Percentiles rank a stretch among this genome's conserved stretches.
These are phyloP conservation scores for Danaus chrysippus DNA, from an alignment of 2,888 invertebrate genomes.

Conservation along the genomic window DNA sequence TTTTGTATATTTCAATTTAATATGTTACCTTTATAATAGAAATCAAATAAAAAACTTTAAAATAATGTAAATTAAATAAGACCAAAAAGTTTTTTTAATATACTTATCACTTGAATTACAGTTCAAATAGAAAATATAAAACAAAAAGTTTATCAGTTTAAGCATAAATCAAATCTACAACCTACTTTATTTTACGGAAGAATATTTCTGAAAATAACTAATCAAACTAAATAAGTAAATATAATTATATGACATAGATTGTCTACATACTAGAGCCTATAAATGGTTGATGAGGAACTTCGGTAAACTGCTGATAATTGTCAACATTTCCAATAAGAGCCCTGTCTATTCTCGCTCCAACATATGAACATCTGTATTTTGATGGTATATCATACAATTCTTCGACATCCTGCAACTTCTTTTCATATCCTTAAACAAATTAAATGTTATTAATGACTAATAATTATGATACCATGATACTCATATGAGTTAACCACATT, in stretches of 20 bases:
- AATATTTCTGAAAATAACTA: neutral
- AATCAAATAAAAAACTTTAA: too few relatives aligned
- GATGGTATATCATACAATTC: slow-evolving; percentile 91
- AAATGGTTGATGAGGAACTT: slow-evolving; percentile 72
- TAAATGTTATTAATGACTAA: neutral
- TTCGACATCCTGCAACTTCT: slow-evolving; percentile 85
- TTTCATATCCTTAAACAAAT: slow-evolving; percentile 76
- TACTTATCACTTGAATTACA: too few relatives aligned
- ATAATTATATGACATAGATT: neutral
- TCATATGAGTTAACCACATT: neutral
- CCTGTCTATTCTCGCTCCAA: slow-evolving; percentile 80
- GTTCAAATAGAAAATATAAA: too few relatives aligned
- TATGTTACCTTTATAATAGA: too few relatives aligned
- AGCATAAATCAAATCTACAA: too few relatives aligned
- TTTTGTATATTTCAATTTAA: too few relatives aligned
- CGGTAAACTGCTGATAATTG: slow-evolving; percentile 64
- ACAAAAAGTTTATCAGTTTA: too few relatives aligned
- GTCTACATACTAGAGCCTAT: slow-evolving; percentile 56
- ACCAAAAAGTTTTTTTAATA: too few relatives aligned
- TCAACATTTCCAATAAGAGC: slow-evolving; percentile 77
- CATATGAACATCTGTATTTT: slow-evolving; percentile 79
- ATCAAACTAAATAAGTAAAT: neutral
- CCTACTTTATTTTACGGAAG: too few relatives aligned
- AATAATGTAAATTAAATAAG: too few relatives aligned
- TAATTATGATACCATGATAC: too few relatives aligned